Evolutionary conservation across 2,797 vertebrate genomes (phyloP), one percentile per base, ranked within the genome.

Genomic region (Typhlichthys eigenmanni): DNA sequence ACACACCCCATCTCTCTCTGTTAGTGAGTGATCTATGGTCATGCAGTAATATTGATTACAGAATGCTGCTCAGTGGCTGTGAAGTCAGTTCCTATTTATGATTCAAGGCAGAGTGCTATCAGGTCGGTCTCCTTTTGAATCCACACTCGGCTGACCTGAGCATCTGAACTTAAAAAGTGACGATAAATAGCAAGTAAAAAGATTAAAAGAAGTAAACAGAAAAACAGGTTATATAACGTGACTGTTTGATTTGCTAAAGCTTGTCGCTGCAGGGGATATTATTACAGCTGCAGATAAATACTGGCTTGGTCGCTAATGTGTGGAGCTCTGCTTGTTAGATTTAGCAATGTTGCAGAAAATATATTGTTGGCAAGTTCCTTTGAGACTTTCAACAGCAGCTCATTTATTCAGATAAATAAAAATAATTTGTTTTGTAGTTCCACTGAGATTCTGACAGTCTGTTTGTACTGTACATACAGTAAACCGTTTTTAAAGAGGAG

Each of bases 21-120:
- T 89, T 85, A 79, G 84, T 72, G 79, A 85, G 77, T 89, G 85
- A 89, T 88, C 80, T 87, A 89, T 82, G 78, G 82, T 84, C 83
- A 86, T 86, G 88, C 87, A 82, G 83, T 79, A 72, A 75, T 91
- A 91, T 91, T 84, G 89, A 89, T 88, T 83, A 79, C 72, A 81
- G 82, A 79, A 84, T 67, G 85, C 69, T 78, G 83, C 83, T 82
- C 77, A 70, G 82, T 69, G 47, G 76, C 75, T 84, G 76, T 84
- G 77, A 84, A 84, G 72, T 78, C 64, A 6, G 71, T 74, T 77
- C 64, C 65, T 83, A 75, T 76, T 87, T 86, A 84, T 86, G 77
- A 87, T 86, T 80, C 74, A 64, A 79, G 75, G 64, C 72, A 62
- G 71, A 19, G 71, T 59, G 53, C 57, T 75, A 59, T 84, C 76